phyloP scores from a whole-genome alignment of 2,113 vertebrate species.

The Chitala chitala region DNA sequence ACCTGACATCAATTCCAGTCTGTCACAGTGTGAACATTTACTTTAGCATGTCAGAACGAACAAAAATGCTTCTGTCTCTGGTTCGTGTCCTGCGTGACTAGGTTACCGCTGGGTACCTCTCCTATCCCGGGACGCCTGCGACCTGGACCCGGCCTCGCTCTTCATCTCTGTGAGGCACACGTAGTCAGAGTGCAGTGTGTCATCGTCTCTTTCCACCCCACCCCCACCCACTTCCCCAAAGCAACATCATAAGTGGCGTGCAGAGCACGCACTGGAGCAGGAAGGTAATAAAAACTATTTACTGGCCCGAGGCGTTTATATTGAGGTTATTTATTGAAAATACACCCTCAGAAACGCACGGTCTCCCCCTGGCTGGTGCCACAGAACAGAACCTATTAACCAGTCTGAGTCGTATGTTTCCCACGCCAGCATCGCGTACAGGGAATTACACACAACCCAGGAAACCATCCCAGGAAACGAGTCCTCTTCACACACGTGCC shows the following conservation, averaged over 20 bases:
- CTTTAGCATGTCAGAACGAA: no score
- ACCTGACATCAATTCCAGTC: no score
- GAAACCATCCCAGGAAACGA: background rate
- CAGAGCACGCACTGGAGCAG: background rate
- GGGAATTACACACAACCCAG: slow-evolving; percentile 12
- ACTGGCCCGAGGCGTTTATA: background rate
- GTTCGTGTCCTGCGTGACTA: no score
- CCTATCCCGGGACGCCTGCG: no score
- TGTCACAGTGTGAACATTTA: no score
- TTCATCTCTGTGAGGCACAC: slow-evolving; percentile 63
- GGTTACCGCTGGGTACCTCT: no score
- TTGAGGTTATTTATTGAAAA: slow-evolving; percentile 6
- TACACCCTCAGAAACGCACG: background rate
- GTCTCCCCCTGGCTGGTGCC: background rate
- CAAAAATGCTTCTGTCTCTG: no score
- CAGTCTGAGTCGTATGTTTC: background rate
- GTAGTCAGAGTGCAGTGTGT: no score
- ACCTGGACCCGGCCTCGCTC: slow-evolving; percentile 70
- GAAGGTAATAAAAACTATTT: slow-evolving; percentile 12
- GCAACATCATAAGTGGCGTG: background rate
- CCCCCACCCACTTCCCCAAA: background rate
- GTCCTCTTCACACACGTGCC: background rate
- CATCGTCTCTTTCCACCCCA: slow-evolving; percentile 5
- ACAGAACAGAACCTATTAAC: background rate
- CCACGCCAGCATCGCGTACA: slow-evolving; percentile 8